These are phyloP conservation scores for Bombus difficillimus DNA, from an alignment of 1,140 invertebrate genomes.

Conservation along the genomic window DNA sequence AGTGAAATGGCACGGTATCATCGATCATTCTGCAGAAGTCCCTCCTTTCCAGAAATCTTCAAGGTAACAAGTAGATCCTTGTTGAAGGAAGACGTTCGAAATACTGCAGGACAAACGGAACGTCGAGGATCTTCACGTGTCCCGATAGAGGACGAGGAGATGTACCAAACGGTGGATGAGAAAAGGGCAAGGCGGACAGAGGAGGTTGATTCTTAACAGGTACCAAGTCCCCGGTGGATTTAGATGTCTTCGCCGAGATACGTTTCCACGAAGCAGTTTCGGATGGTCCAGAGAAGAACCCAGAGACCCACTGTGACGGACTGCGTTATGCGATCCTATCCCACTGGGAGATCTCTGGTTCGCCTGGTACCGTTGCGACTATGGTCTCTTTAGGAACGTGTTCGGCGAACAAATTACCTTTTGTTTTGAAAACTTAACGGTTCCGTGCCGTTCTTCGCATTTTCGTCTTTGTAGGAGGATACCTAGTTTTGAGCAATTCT, in stretches of 20 bases:
- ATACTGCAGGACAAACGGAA: neutral
- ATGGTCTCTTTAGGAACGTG: slow-evolving; percentile 67
- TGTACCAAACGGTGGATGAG: neutral
- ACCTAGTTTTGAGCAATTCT: neutral
- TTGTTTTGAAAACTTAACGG: slow-evolving; percentile 68
- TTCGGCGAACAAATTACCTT: slow-evolving; percentile 68
- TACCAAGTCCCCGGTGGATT: slow-evolving; percentile 49
- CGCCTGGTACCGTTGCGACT: slow-evolving; percentile 60
- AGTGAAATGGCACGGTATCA: neutral
- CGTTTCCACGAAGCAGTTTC: slow-evolving; percentile 66
- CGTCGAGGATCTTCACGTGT: neutral
- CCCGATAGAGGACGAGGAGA: neutral
- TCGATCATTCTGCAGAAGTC: neutral
- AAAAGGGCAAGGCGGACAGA: neutral
- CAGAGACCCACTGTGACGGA: slow-evolving; percentile 60
- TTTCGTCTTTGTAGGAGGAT: neutral
- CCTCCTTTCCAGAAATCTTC: slow-evolving; percentile 1
- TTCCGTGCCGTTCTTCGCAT: slow-evolving; percentile 17
- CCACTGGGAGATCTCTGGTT: slow-evolving; percentile 55
- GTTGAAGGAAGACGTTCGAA: neutral
- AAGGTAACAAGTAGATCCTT: neutral
- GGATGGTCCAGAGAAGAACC: slow-evolving; percentile 49
- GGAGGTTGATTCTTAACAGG: slow-evolving; percentile 55
- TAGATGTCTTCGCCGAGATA: slow-evolving; percentile 63
- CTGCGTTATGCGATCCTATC: slow-evolving; percentile 66